phyloP scores from a whole-genome alignment of 2,797 vertebrate genomes.

The Heteromormyrus szaboi region DNA sequence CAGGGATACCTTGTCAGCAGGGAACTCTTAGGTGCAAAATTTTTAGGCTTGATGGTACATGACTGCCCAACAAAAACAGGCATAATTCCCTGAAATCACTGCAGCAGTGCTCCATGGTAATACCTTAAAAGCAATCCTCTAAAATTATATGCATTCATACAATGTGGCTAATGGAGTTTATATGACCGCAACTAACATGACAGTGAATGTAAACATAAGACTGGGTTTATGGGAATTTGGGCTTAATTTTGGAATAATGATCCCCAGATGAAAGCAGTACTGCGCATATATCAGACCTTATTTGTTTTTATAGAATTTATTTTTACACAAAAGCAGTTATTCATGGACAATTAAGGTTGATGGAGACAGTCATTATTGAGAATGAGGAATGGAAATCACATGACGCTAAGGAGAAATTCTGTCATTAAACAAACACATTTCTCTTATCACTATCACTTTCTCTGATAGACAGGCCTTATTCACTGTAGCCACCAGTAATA shows the following conservation, averaged over 20 bases:
- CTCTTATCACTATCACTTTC: not conserved
- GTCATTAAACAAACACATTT: not conserved
- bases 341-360: not conserved
- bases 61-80: not conserved
- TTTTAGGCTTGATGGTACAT: not conserved
- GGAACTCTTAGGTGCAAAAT: not conserved
- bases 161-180: constrained; percentile 25
- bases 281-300: not conserved
- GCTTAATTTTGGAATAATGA: constrained; percentile 14
- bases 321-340: not conserved
- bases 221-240: constrained; percentile 20
- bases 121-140: not conserved
- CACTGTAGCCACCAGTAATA: not conserved
- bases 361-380: not conserved
- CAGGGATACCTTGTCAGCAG: not conserved
- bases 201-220: constrained; percentile 16
- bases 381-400: not conserved
- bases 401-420: not conserved
- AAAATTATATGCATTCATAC: not conserved
- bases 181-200: constrained; percentile 23
- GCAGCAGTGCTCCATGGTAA: not conserved
- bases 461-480: not conserved
- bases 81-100: not conserved
- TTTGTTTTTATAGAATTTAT: constrained; percentile 12
- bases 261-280: constrained; percentile 21